Evolutionary conservation across 1,140 invertebrate species (phyloP), one percentile per base, ranked within the genome.

Genomic region (Pseudomyrmex gracilis): DNA sequence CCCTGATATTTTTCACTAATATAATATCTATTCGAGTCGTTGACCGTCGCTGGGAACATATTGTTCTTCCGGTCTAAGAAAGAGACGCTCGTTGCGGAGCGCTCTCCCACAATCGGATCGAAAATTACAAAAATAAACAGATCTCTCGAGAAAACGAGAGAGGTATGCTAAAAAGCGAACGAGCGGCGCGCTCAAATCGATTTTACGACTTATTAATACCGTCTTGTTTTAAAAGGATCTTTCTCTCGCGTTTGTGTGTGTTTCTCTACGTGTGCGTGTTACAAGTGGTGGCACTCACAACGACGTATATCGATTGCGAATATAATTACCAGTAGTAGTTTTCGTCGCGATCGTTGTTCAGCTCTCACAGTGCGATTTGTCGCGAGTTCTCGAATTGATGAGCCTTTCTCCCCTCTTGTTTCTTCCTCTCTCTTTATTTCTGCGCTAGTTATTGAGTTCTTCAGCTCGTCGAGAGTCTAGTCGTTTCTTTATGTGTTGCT

Each of bases 201-300:
- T 80, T 70, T 80, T 60, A 70, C 53, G 45, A 80, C 24, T 78
- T 57, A 78, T 70, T 80, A 80, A 80, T 80, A 80, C 45, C 53
- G 43, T 80, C 3, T 53, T 47, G 64, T 70, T 78, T 68, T 24
- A 70, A 47, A 24, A 58, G 76, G 7, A 24, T 13, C 45, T 71
- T 17, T 70, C 20, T 64, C 34, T 43, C n/a, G 61, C 8, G 17
- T 20, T 20, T 9, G 57, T 63, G 10, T 34, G 5, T 34, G 34
- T 34, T 34, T 57, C 45, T 47, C 2, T 61, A 13, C 60, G 17
- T 45, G 49, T 43, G 49, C 24, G n/a, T 68, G 20, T 24, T 3
- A 24, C 57, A 24, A 68, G 0, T 22, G 17, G 61, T 45, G 3
- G 13, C 34, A 7, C 34, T 68, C 43, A 47, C 64, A 78, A 80